Conservation (phyloP, 1,140 invertebrate genomes). For the Drosophila micromelanica region DNA sequence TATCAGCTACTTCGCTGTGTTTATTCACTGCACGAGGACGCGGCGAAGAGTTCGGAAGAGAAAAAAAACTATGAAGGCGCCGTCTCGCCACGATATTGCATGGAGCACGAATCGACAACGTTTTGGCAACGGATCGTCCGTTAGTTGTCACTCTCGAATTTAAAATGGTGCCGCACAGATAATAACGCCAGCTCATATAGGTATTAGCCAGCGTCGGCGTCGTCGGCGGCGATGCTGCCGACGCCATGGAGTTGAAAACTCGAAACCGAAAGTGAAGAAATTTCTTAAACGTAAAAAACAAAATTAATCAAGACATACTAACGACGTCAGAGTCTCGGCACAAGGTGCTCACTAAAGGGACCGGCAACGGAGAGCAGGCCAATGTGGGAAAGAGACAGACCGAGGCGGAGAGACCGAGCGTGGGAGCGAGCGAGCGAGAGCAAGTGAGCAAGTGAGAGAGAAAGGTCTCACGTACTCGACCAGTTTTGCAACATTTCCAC, state of each 20-base stretch:
- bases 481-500: slow-evolving; percentile 68
- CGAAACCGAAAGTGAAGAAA: slow-evolving; percentile 76
- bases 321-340: slow-evolving; percentile 7
- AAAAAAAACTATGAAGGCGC: neutral
- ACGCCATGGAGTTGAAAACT: slow-evolving; percentile 30
- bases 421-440: slow-evolving; percentile 12
- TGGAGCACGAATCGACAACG: slow-evolving; percentile 17
- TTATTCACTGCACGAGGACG: slow-evolving; percentile 8
- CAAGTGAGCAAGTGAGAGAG: slow-evolving; percentile 16
- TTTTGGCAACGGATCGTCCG: slow-evolving; percentile 53
- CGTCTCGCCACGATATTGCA: neutral
- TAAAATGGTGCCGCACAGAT: slow-evolving; percentile 78
- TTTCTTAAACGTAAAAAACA: slow-evolving; percentile 51
- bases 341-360: slow-evolving; percentile 30
- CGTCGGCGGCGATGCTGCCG: slow-evolving; percentile 30
- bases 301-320: slow-evolving; percentile 17
- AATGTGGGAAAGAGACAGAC: slow-evolving; percentile 14
- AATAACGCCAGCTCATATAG: slow-evolving; percentile 82
- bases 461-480: slow-evolving; percentile 39
- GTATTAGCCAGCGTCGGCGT: slow-evolving; percentile 50
- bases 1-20: neutral
- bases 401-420: slow-evolving; percentile 10
- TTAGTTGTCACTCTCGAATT: slow-evolving; percentile 77
- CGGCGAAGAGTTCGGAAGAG: slow-evolving; percentile 1
- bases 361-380: slow-evolving; percentile 20